phyloP scores from a whole-genome alignment of 2,888 invertebrate genomes.

The Nephrocerus scutellatus region DNA sequence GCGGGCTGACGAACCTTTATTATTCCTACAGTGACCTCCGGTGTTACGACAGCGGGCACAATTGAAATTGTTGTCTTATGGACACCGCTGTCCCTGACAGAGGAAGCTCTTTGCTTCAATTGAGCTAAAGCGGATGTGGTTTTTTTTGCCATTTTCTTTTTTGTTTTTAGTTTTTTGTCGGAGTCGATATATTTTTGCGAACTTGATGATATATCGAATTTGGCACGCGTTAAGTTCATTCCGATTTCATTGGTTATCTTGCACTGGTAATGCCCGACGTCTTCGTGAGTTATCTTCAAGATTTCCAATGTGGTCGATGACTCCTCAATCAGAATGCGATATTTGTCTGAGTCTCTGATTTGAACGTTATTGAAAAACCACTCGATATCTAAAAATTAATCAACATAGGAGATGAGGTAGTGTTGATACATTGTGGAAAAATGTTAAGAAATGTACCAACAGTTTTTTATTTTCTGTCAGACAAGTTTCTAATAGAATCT shows the following conservation, averaged over 20 bases:
- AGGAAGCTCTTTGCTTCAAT: too few species aligned
- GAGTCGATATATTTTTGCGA: conserved; percentile 40
- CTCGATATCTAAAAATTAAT: conserved; percentile 59
- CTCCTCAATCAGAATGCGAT: conserved; percentile 64
- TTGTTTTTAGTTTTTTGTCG: conserved; percentile 24
- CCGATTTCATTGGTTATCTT: conserved; percentile 83
- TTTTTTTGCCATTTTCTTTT: conserved; percentile 33
- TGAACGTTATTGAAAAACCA: conserved; percentile 82
- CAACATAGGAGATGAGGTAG: conserved; percentile 5
- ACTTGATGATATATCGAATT: conserved; percentile 60
- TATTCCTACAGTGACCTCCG: conserved; percentile 36
- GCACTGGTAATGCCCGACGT: conserved; percentile 73
- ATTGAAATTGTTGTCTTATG: conserved; percentile 37
- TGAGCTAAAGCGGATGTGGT: too few species aligned
- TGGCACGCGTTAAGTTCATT: conserved; percentile 69
- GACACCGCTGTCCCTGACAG: conserved; percentile 32
- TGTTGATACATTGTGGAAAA: conserved; percentile 4
- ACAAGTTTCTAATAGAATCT: too few species aligned
- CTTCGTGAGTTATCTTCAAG: conserved; percentile 55
- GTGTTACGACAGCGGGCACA: conserved; percentile 27
- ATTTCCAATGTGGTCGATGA: conserved; percentile 66
- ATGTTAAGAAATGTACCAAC: conserved; percentile 16
- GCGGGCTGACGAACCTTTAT: conserved; percentile 34
- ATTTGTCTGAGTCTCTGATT: conserved; percentile 64
- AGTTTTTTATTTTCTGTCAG: conserved; percentile 3